Conservation (phyloP, 2,113 vertebrate genomes). For the Pachypanchax playfairii region DNA sequence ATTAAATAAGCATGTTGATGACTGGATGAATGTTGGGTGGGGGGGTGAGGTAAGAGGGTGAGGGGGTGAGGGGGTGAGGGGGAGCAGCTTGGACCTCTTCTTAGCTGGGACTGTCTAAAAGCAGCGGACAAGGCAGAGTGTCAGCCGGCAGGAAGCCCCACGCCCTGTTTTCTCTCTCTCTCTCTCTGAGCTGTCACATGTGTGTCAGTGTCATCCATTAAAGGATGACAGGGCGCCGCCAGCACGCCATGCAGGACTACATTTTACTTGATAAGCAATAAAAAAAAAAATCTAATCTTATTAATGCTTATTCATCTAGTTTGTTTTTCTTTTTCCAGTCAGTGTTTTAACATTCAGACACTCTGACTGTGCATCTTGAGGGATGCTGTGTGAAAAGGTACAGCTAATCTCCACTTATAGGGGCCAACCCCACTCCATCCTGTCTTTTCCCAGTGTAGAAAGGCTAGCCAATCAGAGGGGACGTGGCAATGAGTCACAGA, state of each 20-base stretch:
- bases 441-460: constrained; percentile 47
- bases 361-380: constrained; percentile 29
- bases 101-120: constrained; percentile 38
- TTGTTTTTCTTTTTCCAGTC: neutral
- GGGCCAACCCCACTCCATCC: constrained; percentile 46
- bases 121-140: constrained; percentile 30
- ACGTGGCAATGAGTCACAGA: constrained; percentile 59
- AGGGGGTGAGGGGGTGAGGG: constrained; percentile 1
- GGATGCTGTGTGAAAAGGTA: constrained; percentile 48
- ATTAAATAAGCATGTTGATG: constrained; percentile 1
- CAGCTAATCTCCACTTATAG: constrained; percentile 54
- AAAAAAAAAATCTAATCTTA: neutral
- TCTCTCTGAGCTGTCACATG: constrained; percentile 60
- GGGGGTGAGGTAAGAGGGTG: too few relatives aligned
- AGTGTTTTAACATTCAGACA: constrained; percentile 28
- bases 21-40: constrained; percentile 28
- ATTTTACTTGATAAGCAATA: neutral
- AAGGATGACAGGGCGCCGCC: constrained; percentile 3
- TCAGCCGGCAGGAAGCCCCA: constrained; percentile 51
- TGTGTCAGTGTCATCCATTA: constrained; percentile 45
- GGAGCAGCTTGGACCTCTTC: constrained; percentile 29
- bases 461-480: constrained; percentile 65
- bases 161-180: constrained; percentile 56
- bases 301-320: neutral
- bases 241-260: too few relatives aligned